Percentiles rank a stretch among this genome's conserved stretches.
These are phyloP conservation scores for Erinaceus europaeus DNA, from an alignment of 2,113 vertebrate genomes.

Conservation along the genomic window DNA sequence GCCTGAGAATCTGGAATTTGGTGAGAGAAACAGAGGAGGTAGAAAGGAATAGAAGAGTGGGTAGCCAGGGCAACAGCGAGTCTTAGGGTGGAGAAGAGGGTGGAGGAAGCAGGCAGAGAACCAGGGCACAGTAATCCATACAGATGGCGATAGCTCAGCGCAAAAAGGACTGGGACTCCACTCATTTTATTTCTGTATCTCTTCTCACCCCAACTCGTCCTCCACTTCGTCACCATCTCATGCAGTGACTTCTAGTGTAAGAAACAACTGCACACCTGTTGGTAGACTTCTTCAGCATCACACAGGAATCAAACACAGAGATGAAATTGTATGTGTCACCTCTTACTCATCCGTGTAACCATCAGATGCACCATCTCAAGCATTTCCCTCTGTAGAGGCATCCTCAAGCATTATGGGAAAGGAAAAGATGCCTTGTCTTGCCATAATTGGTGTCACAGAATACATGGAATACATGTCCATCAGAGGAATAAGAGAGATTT, in stretches of 20 bases:
- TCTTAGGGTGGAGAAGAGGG: background rate
- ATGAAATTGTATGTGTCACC: too few relatives aligned
- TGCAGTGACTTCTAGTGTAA: background rate
- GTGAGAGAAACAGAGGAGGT: background rate
- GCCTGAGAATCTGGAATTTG: background rate
- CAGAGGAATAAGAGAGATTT: background rate
- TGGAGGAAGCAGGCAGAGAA: background rate
- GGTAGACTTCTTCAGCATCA: background rate
- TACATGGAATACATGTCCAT: background rate
- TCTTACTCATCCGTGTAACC: background rate
- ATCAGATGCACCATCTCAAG: background rate
- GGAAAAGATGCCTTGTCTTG: background rate
- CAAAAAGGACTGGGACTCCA: fast-evolving
- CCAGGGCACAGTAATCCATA: background rate
- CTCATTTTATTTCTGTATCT: background rate
- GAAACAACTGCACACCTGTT: background rate
- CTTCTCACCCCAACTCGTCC: background rate
- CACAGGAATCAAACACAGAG: background rate
- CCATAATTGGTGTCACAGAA: background rate
- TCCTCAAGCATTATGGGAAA: background rate
- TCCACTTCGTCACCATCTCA: background rate
- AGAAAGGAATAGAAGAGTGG: background rate
- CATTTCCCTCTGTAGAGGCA: background rate
- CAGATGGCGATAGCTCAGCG: too few relatives aligned
- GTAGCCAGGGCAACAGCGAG: fast-evolving